Percentiles rank a stretch among this genome's conserved stretches.
Evolutionary conservation across 92 coral and sea anemone genomes (phyloP).

Genomic region (Paragorgia papillata): DNA sequence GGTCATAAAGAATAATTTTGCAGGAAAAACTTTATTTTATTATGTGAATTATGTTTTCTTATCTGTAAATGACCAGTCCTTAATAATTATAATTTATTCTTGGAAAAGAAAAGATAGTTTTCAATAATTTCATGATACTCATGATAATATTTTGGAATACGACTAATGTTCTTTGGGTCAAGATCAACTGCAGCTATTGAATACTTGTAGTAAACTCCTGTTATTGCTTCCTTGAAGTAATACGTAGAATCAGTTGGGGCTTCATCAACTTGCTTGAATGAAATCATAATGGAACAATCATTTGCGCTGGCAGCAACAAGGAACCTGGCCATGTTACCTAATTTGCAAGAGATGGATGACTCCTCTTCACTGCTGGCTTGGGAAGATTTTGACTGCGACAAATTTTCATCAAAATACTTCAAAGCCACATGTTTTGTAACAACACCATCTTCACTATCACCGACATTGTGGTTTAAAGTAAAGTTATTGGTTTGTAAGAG

Average conservation of each 20-base stretch:
- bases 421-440: not conserved
- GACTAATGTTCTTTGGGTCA: conserved; percentile 80
- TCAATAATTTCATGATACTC: conserved; percentile 65
- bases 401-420: not conserved
- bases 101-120: conserved; percentile 46
- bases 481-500: not conserved
- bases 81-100: too few relatives aligned
- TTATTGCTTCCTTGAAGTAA: conserved; percentile 34
- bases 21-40: too few relatives aligned
- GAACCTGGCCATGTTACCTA: conserved; percentile 69
- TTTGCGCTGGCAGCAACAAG: conserved; percentile 84
- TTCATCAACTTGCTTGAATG: conserved; percentile 60
- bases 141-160: conserved; percentile 75
- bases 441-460: not conserved
- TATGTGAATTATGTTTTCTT: too few relatives aligned
- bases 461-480: not conserved
- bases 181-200: conserved; percentile 83
- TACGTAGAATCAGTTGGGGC: conserved; percentile 33
- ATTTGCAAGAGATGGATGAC: conserved; percentile 23
- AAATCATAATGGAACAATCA: conserved; percentile 87
- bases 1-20: too few relatives aligned
- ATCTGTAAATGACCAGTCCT: too few relatives aligned
- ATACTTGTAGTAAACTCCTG: conserved; percentile 54
- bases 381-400: not conserved
- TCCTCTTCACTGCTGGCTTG: conserved; percentile 14